Evolutionary conservation across 2,888 invertebrate genomes (phyloP).

Genomic region (Apamea sordens): DNA sequence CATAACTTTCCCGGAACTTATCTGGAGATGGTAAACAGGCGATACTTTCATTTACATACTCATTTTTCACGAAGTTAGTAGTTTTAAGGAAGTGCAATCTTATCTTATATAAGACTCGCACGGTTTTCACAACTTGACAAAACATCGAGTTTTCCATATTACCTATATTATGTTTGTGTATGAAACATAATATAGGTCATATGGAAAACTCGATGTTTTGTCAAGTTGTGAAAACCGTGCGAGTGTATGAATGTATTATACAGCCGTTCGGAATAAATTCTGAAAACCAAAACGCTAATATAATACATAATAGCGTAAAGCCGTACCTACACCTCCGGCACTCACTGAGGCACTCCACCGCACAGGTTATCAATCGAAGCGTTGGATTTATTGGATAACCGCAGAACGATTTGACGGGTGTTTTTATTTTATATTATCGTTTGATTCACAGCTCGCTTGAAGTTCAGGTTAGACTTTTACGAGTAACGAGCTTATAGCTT

Average conservation of each 20-base stretch:
- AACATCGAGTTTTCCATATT: no score
- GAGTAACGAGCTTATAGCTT: not conserved
- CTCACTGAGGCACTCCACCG: constrained; percentile 33
- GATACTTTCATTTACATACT: not conserved
- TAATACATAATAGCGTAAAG: not conserved
- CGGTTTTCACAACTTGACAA: not conserved
- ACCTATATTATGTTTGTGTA: no score
- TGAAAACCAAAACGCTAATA: not conserved
- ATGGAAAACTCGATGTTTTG: no score
- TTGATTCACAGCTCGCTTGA: not conserved
- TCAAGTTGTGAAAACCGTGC: no score
- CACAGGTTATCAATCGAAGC: constrained; percentile 47
- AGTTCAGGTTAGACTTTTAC: not conserved
- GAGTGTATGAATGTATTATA: not conserved
- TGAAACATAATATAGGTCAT: no score
- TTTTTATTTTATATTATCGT: constrained; percentile 14
- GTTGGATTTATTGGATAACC: constrained; percentile 36
- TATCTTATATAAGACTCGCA: not conserved
- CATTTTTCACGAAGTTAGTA: not conserved
- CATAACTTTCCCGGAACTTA: not conserved
- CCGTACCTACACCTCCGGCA: constrained; percentile 34
- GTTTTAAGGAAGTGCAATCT: not conserved
- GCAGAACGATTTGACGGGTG: constrained; percentile 16
- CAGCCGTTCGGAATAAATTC: not conserved
- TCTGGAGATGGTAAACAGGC: not conserved